phyloP scores from a whole-genome alignment of 2,797 vertebrate genomes.

The Epinephelus malabaricus region DNA sequence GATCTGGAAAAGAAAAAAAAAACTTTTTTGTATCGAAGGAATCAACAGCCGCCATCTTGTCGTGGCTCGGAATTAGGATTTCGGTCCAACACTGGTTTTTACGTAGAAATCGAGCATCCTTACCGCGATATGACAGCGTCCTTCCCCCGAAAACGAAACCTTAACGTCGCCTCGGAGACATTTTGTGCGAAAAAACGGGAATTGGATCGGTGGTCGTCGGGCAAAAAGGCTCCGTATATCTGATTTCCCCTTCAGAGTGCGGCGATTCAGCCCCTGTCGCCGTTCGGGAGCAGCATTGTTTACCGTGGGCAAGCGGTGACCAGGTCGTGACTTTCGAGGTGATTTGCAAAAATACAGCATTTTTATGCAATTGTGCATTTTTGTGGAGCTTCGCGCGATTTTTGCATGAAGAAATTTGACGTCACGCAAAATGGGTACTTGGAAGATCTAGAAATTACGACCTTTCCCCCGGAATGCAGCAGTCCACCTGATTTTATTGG shows the following conservation, averaged over 20 bases:
- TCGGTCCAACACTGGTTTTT: constrained; percentile 85
- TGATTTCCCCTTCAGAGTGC: constrained; percentile 88
- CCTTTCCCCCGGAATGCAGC: constrained; percentile 64
- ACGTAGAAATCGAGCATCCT: constrained; percentile 75
- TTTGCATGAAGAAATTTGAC: constrained; percentile 87
- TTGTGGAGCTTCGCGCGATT: constrained; percentile 78
- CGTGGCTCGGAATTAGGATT: constrained; percentile 92
- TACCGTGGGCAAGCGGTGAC: constrained; percentile 83
- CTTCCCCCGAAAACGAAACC: constrained; percentile 71
- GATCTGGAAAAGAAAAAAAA: constrained; percentile 89
- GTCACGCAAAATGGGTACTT: constrained; percentile 86
- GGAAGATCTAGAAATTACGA: constrained; percentile 79
- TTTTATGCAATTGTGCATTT: constrained; percentile 83
- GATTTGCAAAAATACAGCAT: constrained; percentile 67
- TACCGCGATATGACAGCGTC: constrained; percentile 72
- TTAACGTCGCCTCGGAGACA: constrained; percentile 72
- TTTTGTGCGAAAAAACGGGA: constrained; percentile 82
- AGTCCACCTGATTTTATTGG: constrained; percentile 62
- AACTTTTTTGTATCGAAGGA: constrained; percentile 95
- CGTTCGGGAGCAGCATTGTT: constrained; percentile 81
- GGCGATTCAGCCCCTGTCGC: constrained; percentile 83
- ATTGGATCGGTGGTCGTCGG: constrained; percentile 83
- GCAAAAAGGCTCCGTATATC: constrained; percentile 83
- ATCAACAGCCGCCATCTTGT: constrained; percentile 99
- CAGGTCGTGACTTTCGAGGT: constrained; percentile 71